phyloP scores from a whole-genome alignment of 2,888 invertebrate genomes.

The Lasioglossum vierecki region DNA sequence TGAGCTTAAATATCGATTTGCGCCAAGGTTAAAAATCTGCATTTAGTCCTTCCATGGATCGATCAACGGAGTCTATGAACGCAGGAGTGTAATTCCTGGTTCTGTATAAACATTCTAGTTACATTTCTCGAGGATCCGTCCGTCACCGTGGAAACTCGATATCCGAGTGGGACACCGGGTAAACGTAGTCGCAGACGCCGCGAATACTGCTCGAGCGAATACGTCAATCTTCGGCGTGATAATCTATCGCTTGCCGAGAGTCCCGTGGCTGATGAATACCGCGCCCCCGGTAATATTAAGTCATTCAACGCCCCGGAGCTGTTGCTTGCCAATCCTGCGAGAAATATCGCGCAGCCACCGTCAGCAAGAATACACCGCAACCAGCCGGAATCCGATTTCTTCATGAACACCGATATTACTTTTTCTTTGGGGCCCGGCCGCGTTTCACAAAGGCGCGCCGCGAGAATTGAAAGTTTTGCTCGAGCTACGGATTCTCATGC shows the following conservation, averaged over 20 bases:
- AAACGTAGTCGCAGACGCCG: neutral
- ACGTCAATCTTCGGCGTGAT: conserved; percentile 7
- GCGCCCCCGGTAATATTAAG: neutral
- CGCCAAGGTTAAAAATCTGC: neutral
- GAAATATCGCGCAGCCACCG: neutral
- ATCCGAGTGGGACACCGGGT: conserved; percentile 8
- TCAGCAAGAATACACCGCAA: neutral
- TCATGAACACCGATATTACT: conserved; percentile 11
- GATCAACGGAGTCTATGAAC: neutral
- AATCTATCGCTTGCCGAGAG: neutral
- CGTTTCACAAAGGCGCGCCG: neutral
- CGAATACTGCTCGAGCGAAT: conserved; percentile 5
- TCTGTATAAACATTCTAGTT: neutral
- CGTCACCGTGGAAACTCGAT: conserved; percentile 15
- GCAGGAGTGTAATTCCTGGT: neutral
- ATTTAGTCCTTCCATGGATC: neutral
- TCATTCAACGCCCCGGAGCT: neutral
- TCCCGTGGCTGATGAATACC: neutral
- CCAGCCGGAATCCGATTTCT: neutral
- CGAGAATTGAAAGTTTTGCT: neutral
- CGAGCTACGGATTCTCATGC: neutral
- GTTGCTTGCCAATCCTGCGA: neutral
- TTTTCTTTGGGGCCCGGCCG: neutral
- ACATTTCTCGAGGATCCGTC: neutral
- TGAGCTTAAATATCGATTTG: too few species aligned